Percentiles rank a stretch among this genome's conserved stretches.
Evolutionary conservation across 2,888 invertebrate genomes (phyloP).

Genomic region (Seira musarum): DNA sequence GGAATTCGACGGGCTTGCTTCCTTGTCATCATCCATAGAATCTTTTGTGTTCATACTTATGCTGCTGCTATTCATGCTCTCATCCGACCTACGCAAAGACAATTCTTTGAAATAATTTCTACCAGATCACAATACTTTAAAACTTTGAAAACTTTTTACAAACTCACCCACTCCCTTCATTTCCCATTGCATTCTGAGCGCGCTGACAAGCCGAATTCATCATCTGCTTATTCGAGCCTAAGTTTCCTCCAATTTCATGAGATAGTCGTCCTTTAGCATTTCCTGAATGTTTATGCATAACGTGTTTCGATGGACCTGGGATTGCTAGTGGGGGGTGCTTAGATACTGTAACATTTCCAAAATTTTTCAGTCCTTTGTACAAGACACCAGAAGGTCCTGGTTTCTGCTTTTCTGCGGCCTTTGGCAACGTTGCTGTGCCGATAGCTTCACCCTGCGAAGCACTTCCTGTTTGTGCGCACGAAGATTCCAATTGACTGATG

Average conservation of each 20-base stretch:
- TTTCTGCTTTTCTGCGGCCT: slow-evolving; percentile 29
- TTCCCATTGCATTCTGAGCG: neutral
- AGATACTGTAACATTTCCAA: neutral
- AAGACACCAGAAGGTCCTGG: neutral
- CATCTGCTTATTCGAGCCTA: neutral
- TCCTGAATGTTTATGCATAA: neutral
- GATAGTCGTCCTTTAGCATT: no score
- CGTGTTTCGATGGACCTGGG: neutral
- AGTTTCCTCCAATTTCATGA: no score
- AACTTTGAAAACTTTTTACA: neutral
- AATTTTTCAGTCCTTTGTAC: neutral
- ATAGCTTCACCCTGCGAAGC: slow-evolving; percentile 38
- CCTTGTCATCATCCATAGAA: slow-evolving; percentile 29
- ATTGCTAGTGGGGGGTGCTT: neutral
- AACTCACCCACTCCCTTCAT: slow-evolving; percentile 32
- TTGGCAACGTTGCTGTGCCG: slow-evolving; percentile 40
- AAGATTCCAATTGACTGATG: slow-evolving; percentile 16
- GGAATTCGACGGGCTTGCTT: slow-evolving; percentile 18
- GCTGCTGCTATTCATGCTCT: slow-evolving; percentile 69
- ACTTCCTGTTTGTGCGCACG: neutral
- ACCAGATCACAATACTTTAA: no score
- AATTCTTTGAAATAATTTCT: neutral
- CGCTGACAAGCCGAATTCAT: neutral
- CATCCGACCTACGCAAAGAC: slow-evolving; percentile 69
- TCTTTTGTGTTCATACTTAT: slow-evolving; percentile 24